A percentile compares a stretch with the other conserved stretches of the same genome.
Evolutionary conservation across 2,888 invertebrate genomes (phyloP).

Genomic region (Trachelus iudaicus): DNA sequence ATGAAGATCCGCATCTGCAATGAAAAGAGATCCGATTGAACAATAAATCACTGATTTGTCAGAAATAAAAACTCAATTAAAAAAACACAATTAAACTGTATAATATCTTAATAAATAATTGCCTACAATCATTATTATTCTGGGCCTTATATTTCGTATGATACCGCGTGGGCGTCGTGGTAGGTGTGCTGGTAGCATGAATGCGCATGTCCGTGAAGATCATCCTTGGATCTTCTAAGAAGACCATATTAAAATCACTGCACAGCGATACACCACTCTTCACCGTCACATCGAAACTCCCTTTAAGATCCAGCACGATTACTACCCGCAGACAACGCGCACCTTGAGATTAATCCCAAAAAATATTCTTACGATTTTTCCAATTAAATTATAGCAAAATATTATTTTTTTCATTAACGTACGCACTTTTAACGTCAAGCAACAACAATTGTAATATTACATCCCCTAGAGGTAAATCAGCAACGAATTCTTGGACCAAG

Average conservation of each 20-base stretch:
- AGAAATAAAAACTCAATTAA: constrained; percentile 2
- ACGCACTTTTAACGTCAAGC: neutral
- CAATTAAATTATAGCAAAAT: constrained; percentile 23
- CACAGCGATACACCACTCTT: constrained; percentile 31
- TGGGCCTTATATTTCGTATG: constrained; percentile 58
- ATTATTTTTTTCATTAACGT: neutral
- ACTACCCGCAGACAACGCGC: neutral
- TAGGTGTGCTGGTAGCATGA: constrained; percentile 62
- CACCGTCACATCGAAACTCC: constrained; percentile 45
- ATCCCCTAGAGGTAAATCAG: neutral
- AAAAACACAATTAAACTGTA: neutral
- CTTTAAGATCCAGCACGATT: constrained; percentile 43
- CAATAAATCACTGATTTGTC: constrained; percentile 5
- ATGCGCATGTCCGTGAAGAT: constrained; percentile 63
- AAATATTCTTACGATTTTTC: constrained; percentile 22
- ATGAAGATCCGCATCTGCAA: constrained; percentile 72
- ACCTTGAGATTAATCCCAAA: neutral
- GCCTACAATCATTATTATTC: constrained; percentile 63
- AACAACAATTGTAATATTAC: neutral
- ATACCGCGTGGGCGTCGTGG: constrained; percentile 58
- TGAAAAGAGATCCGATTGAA: constrained; percentile 23
- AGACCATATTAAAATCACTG: constrained; percentile 53
- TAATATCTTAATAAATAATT: constrained; percentile 10
- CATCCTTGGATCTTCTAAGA: constrained; percentile 63
- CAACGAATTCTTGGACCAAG: neutral